A percentile compares a stretch with the other conserved stretches of the same genome.
phyloP scores from a whole-genome alignment of 2,888 invertebrate genomes.

The Drosophila bunnanda region DNA sequence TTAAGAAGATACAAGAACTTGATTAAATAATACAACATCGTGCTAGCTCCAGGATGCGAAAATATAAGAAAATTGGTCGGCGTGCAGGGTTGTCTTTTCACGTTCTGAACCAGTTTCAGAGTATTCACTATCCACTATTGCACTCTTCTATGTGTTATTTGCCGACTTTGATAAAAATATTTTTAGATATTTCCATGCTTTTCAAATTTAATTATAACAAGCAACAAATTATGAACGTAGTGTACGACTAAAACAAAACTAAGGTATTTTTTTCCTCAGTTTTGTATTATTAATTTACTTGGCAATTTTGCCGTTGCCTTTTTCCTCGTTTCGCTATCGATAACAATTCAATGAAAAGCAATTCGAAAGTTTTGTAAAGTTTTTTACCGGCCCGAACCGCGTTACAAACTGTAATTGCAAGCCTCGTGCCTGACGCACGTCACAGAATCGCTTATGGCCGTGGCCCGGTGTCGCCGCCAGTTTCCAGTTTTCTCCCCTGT shows the following conservation, averaged over 20 bases:
- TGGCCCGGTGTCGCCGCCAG: constrained; percentile 11
- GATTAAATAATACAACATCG: constrained; percentile 35
- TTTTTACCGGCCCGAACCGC: constrained; percentile 50
- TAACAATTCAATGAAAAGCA: constrained; percentile 49
- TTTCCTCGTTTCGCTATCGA: constrained; percentile 26
- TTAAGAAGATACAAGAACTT: constrained; percentile 29
- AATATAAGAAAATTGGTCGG: not conserved
- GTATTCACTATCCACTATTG: not conserved
- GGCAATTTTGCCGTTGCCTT: not conserved
- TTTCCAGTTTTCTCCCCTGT: constrained; percentile 11
- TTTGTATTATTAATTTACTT: not conserved
- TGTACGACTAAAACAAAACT: not conserved
- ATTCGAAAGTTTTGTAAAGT: constrained; percentile 56
- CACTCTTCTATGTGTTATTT: not conserved
- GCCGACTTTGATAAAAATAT: not conserved
- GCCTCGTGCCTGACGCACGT: constrained; percentile 47
- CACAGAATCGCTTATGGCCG: constrained; percentile 35
- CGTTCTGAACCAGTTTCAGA: no score
- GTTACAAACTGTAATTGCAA: constrained; percentile 58
- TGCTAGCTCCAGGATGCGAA: not conserved
- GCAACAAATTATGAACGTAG: not conserved
- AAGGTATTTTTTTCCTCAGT: not conserved
- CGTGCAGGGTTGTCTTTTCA: not conserved
- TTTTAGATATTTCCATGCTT: not conserved
- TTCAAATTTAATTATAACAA: not conserved